These are phyloP conservation scores for Trogon surrucura DNA, from an alignment of 2,113 vertebrate genomes.

Conservation along the genomic window DNA sequence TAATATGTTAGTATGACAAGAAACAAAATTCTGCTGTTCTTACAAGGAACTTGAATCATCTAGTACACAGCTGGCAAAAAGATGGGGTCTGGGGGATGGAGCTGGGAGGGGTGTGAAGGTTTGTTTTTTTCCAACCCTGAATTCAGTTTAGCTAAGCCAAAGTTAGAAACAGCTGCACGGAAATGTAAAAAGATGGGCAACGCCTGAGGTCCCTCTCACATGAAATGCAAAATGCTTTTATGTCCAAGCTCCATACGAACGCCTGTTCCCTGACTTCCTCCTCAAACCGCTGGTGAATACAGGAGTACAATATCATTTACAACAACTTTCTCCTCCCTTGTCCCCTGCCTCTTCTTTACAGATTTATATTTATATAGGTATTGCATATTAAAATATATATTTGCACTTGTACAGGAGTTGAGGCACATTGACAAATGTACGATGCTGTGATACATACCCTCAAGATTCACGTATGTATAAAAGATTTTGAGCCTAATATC, in stretches of 20 bases:
- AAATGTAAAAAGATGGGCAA: background rate
- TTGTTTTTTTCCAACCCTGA: background rate
- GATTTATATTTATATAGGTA: background rate
- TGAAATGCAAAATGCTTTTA: background rate
- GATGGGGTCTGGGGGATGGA: accelerated
- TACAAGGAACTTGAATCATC: background rate
- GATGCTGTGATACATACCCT: background rate
- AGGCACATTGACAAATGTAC: background rate
- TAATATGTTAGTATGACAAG: background rate
- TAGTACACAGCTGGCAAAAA: background rate
- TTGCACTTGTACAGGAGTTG: background rate
- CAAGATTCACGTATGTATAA: accelerated
- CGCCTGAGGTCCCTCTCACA: accelerated
- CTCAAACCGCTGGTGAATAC: background rate
- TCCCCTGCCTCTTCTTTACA: background rate
- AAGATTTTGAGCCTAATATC: background rate
- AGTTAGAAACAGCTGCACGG: background rate
- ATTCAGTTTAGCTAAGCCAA: background rate
- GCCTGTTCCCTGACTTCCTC: background rate
- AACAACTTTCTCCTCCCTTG: background rate
- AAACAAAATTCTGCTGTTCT: background rate
- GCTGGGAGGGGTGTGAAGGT: too few species aligned
- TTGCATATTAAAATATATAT: background rate
- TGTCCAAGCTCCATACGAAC: background rate
- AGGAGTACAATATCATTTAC: background rate